Evolutionary conservation across 2,888 invertebrate genomes (phyloP), one percentile per base, ranked within the genome.

Genomic region (Tiliacea citrago): DNA sequence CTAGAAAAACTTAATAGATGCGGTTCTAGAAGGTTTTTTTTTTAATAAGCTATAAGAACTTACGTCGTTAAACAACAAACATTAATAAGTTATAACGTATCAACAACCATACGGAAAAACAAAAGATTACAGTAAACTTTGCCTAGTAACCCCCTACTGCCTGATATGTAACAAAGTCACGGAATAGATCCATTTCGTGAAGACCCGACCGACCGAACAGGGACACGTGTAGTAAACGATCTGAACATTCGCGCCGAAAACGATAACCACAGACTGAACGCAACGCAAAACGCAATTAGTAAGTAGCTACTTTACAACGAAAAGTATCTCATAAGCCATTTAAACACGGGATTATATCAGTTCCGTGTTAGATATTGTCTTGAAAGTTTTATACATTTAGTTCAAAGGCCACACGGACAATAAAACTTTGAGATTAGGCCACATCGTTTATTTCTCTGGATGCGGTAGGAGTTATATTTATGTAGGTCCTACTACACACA

Each of bases 161-260:
- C 69, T 76, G 74, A 80, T 84, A 87, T 82, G 86, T 84, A 87
- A 61, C 71, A 61, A 74, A 87, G 86, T 87, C 87, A 87, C 87
- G 87, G 77, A 87, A 87, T 83, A 86, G 77, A 84, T 83, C 81
- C 84, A 86, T 86, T 86, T 83, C 35, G 73, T 74, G 80, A 77
- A 75, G 73, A 73, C 71, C 79, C 68, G 47, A 21, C 55, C 82
- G 77, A 86, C 83, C 75, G 76, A 77, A 84, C 73, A 82, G 84
- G 53, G 86, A 83, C 86, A 86, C 82, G 82, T 86, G 85, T 83
- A 79, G 66, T 68, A 80, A 87, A 87, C 76, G 86, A 80, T 80
- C 75, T 49, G 75, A 87, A 82, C 79, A 73, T 87, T 84, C 68
- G 53, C 83, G 42, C 55, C 69, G 29, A 71, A 75, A 68, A 77